Evolutionary conservation across 92 coral and sea anemone genomes (phyloP), one percentile per base, ranked within the genome.

Genomic region (Metridium senile): DNA sequence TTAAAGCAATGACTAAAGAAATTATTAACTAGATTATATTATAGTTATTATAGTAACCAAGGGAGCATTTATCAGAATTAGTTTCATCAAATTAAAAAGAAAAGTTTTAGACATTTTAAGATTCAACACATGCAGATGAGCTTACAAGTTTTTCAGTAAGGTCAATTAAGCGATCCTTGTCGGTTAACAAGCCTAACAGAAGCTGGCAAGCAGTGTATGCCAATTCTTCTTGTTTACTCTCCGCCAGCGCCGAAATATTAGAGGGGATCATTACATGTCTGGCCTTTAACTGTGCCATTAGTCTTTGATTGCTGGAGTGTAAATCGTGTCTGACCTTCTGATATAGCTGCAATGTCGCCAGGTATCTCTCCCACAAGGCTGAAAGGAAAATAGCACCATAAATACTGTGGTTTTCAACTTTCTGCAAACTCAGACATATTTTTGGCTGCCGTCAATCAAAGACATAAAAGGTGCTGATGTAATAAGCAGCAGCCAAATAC

Each of bases 241-340:
- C 66, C 25, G 84, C 84, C 84, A 79, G 84, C 54, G 47, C 70
- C 20, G 75, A 70, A 45, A 57, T 30, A 68, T 70, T 68, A 79
- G 84, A 66, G 51, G 84, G 82, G 68, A 71, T 88, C 86, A 92
- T 96, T 96, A 96, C 99, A 87, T 96, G 99, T 89, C 92, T 93
- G 88, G 97, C 96, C 85, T 96, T 97, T 62, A 96, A 86, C 91
- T 89, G 93, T 82, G 92, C 90, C 92, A 96, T 73, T 66, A 96
- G 97, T 84, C 93, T 85, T 83, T 89, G 91, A 87, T 92, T 96
- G 91, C 97, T 91, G 76, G 86, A 80, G 99, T 82, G 82, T 91
- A 96, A 85, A 86, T 96, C 99, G 71, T 86, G 93, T 89, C 99
- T 93, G 97, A 96, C 99, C 99, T 96, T 92, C 93, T 93, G 91